Evolutionary conservation across 2,888 invertebrate genomes (phyloP).

Genomic region (Muschampia plurimacula): DNA sequence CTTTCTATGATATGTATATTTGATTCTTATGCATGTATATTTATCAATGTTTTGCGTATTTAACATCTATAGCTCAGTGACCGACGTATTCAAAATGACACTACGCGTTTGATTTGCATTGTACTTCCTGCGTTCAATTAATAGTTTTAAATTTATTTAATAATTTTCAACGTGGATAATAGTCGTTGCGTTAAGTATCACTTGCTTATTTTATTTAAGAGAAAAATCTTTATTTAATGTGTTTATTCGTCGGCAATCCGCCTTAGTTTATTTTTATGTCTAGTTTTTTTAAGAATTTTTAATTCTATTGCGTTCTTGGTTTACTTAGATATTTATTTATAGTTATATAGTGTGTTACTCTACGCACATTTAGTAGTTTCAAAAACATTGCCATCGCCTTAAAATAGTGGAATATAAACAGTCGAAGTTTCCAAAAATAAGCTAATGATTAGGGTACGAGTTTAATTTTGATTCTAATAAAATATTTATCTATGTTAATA

Average conservation of each 20-base stretch:
- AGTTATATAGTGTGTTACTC: neutral
- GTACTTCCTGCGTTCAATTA: constrained; percentile 80
- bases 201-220: constrained; percentile 27
- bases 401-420: too few species aligned
- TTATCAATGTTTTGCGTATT: neutral
- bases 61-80: neutral
- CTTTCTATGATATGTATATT: neutral
- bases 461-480: too few species aligned
- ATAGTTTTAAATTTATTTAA: constrained; percentile 62
- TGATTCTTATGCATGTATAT: neutral
- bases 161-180: constrained; percentile 47
- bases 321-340: constrained; percentile 13
- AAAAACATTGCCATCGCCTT: neutral
- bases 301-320: constrained; percentile 29
- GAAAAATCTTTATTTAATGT: constrained; percentile 37
- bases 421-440: too few species aligned
- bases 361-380: neutral
- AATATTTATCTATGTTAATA: too few species aligned
- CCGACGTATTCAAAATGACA: neutral
- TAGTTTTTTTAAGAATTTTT: constrained; percentile 27
- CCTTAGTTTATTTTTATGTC: constrained; percentile 51
- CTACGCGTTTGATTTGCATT: constrained; percentile 46
- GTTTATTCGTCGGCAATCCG: constrained; percentile 64
- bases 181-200: constrained; percentile 49
- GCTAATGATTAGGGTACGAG: too few species aligned